Evolutionary conservation across 2,113 vertebrate species (phyloP), one percentile per base, ranked within the genome.

Genomic region (Sterrhoptilus dennistouni): DNA sequence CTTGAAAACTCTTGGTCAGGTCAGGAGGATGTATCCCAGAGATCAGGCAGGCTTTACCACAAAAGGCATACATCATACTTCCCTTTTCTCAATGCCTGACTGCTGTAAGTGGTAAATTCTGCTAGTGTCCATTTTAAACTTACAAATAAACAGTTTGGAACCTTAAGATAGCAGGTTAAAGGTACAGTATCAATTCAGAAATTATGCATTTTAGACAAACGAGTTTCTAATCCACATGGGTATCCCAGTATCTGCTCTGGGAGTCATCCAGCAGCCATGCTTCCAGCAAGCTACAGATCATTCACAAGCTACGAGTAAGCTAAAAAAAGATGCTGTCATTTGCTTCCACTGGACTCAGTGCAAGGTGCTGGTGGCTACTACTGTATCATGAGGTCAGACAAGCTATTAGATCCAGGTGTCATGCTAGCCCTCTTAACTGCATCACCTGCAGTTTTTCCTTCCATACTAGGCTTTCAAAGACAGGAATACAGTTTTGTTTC

Each of bases 281-380:
- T 76, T 29, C 29, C 15, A 38, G 54, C 24, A 81, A 77, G 18
- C 14, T 38, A 20, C 4, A 84, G 27, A 31, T 19, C 3, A 6
- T 60, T 63, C 4, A 3, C 7, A 77, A 77, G 18, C 44, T 28
- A 22, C 0, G 0, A 60, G 35, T 22, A 64, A 69, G 20, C 6
- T 60, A 71, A 38, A 63, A 9, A 72, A 7, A 60, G 6, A 53
- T 14, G 17, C 31, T 52, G 33, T 29, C 27, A 49, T 29, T 25
- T 35, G 28, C 23, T 50, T 85, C 56, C 31, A 23, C 40, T 28
- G 10, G 47, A 33, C 36, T 85, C 20, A 6, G 14, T 44, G 64
- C 23, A 53, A 75, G 42, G 13, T 71, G 52, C n/a, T 79, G 19
- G 12, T 53, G 70, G 27, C 44, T 84, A 35, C 24, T 36, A 14